Evolutionary conservation across 2,888 invertebrate genomes (phyloP), one percentile per base, ranked within the genome.

Genomic region (Xanthia togata): DNA sequence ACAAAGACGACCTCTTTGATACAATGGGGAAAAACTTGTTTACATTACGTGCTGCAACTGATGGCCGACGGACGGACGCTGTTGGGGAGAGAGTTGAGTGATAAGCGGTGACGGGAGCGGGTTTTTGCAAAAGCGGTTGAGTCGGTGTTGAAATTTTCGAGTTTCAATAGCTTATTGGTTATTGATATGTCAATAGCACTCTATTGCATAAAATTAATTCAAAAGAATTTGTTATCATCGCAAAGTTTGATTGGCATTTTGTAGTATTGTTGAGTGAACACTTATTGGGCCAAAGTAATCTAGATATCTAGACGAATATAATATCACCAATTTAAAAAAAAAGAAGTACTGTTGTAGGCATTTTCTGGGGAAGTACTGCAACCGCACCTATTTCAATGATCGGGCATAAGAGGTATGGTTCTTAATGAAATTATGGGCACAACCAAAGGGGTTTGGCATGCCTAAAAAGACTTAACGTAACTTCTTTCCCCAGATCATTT

Each of bases 11-110:
- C 86, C 89, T 90, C 91, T 94, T 93, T 93, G 92, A 90, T 90
- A 93, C 91, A 94, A 93, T 93, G 85, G 87, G 83, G 91, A 88
- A 90, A 91, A 93, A 92, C 92, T 94, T 95, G 93, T 94, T 94
- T 94, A 92, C 91, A 91, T 93, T 93, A 92, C 79, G 89, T 87
- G 91, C 91, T 94, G 94, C 93, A 93, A 90, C 89, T 93, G 93
- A 93, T 92, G 93, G 90, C 79, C 86, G 81, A 86, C 86, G 88
- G 90, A 90, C 90, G 87, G 92, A 86, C 88, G 90, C 89, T 91
- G 92, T 92, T 91, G 90, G 84, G 88, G 85, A 80, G 69, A 65
- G 71, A 73, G 60, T 63, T 67, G 23, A 64, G 55, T n/a, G 11
- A 71, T 41, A 47, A 67, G 73, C 47, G 79, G 26, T 11, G 26